phyloP scores from a whole-genome alignment of 2,113 vertebrate genomes.

The Grallaria varia region DNA sequence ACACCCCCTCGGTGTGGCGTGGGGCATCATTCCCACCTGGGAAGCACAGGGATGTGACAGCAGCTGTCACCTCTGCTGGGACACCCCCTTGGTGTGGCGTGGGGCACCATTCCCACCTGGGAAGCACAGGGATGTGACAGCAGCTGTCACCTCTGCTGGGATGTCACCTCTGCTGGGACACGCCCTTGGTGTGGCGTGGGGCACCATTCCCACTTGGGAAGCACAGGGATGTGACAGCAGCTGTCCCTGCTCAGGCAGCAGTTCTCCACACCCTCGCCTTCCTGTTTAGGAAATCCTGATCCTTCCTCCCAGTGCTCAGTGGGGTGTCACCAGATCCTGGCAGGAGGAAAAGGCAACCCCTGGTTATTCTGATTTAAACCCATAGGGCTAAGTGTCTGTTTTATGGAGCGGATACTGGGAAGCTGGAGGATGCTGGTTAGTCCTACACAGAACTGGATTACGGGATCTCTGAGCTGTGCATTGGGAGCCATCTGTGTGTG shows the following conservation, averaged over 20 bases:
- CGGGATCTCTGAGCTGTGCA: background rate
- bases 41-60: background rate
- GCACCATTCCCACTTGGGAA: background rate
- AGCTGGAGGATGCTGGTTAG: background rate
- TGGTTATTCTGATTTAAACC: background rate
- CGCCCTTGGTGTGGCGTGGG: background rate
- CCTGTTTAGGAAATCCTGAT: conserved; percentile 65
- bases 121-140: background rate
- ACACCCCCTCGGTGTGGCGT: background rate
- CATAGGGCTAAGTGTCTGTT: background rate
- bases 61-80: conserved; percentile 20
- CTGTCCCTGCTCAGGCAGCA: conserved; percentile 43
- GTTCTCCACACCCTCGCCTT: conserved; percentile 50
- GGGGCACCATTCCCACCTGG: background rate
- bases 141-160: too few relatives aligned
- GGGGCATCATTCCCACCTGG: background rate
- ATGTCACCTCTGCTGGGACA: too few relatives aligned
- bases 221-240: conserved; percentile 2
- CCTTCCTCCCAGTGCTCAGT: conserved; percentile 19
- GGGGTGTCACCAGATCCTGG: conserved; percentile 44
- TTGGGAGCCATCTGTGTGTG: background rate
- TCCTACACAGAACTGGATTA: background rate
- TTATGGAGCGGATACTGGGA: background rate
- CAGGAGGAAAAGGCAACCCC: background rate
- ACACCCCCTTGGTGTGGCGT: background rate